Conservation (phyloP, 2,888 invertebrate genomes). For the Shargacucullia verbasci region DNA sequence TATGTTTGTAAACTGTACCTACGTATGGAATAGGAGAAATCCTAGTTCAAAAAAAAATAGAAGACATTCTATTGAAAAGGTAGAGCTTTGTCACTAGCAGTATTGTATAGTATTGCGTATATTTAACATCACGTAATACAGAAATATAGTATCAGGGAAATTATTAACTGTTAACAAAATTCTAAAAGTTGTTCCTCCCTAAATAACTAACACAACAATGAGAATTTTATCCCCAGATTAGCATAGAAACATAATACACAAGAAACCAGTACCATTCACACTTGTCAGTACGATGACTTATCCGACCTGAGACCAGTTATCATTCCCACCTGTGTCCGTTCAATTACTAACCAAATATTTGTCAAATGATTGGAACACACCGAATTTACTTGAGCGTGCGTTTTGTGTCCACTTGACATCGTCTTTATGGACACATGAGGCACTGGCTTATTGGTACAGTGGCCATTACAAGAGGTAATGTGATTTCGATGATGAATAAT, state of each 20-base stretch:
- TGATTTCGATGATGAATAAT: conserved; percentile 35
- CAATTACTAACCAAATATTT: conserved; percentile 59
- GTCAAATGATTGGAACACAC: conserved; percentile 53
- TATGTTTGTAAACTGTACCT: no score
- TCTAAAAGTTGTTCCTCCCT: conserved; percentile 16
- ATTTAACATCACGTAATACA: no score
- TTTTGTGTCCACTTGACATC: conserved; percentile 55
- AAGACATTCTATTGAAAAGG: no score
- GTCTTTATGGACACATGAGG: conserved; percentile 8
- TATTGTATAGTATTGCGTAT: no score
- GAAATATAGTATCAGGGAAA: no score
- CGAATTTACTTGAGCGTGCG: conserved; percentile 56
- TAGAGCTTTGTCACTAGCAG: no score
- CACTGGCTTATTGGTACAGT: conserved; percentile 33
- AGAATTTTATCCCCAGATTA: conserved; percentile 32
- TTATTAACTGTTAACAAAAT: background rate
- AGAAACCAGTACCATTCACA: conserved; percentile 37
- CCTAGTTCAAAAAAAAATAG: no score
- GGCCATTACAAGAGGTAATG: conserved; percentile 47
- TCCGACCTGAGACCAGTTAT: conserved; percentile 31
- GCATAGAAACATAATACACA: conserved; percentile 33
- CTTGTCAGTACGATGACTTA: conserved; percentile 35
- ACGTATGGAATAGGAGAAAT: no score
- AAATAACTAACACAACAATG: conserved; percentile 30
- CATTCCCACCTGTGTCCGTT: conserved; percentile 43